phyloP scores from a whole-genome alignment of 1,140 invertebrate species.

The Acromyrmex echinatior region DNA sequence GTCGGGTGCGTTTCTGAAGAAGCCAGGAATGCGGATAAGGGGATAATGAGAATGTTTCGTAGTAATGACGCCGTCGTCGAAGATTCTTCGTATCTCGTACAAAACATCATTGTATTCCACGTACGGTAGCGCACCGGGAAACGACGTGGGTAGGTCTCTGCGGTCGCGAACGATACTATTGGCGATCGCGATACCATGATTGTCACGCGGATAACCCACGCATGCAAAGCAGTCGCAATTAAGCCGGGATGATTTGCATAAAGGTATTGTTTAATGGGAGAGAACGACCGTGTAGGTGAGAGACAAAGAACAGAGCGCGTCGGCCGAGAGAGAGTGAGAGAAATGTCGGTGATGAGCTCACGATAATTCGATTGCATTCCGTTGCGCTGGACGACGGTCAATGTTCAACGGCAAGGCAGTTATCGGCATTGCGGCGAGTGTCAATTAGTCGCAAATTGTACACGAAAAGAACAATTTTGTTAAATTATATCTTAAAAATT shows the following conservation, averaged over 20 bases:
- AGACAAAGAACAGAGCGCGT: slow-evolving; percentile 9
- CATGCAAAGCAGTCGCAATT: slow-evolving; percentile 80
- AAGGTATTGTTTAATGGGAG: slow-evolving; percentile 77
- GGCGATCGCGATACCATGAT: slow-evolving; percentile 75
- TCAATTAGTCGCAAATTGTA: slow-evolving; percentile 43
- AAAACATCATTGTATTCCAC: neutral
- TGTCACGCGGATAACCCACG: slow-evolving; percentile 75
- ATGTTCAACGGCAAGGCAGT: slow-evolving; percentile 49
- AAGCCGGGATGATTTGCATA: slow-evolving; percentile 77
- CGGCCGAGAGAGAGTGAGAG: neutral
- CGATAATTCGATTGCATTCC: slow-evolving; percentile 78
- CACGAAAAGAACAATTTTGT: too few species aligned
- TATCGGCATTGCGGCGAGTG: slow-evolving; percentile 30
- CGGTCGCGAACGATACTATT: slow-evolving; percentile 62
- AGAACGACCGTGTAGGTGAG: slow-evolving; percentile 63
- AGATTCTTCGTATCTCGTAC: slow-evolving; percentile 35
- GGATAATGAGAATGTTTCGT: slow-evolving; percentile 52
- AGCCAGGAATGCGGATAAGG: slow-evolving; percentile 25
- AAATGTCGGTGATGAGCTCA: slow-evolving; percentile 70
- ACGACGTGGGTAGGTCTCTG: slow-evolving; percentile 55
- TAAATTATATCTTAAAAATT: too few species aligned
- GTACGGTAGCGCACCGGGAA: slow-evolving; percentile 52
- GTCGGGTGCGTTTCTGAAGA: slow-evolving; percentile 9
- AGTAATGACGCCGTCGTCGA: neutral
- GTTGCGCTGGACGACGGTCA: slow-evolving; percentile 37